phyloP scores from a whole-genome alignment of 2,113 vertebrate species.

The Pimephales promelas region DNA sequence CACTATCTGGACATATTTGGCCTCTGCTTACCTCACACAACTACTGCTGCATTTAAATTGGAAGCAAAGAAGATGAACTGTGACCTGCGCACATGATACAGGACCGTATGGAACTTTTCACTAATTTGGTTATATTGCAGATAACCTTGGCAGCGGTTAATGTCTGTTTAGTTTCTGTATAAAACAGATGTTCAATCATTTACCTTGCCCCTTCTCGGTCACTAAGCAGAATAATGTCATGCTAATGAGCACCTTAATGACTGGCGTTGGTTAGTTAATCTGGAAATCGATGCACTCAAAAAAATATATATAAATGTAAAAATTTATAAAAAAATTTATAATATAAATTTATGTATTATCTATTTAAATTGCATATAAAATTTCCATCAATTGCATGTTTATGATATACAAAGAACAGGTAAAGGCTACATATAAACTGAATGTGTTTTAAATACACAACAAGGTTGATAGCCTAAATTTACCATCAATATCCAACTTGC shows the following conservation, averaged over 20 bases:
- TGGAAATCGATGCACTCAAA: background rate
- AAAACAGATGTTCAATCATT: conserved; percentile 56
- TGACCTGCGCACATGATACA: conserved; percentile 35
- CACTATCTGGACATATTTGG: conserved; percentile 22
- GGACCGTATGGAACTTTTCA: conserved; percentile 47
- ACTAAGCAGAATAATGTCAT: conserved; percentile 46
- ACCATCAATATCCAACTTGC: background rate
- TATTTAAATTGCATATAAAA: too few relatives aligned
- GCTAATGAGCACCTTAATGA: conserved; percentile 50
- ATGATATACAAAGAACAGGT: background rate
- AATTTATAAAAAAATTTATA: too few relatives aligned
- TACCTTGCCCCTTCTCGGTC: conserved; percentile 47
- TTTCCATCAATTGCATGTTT: background rate
- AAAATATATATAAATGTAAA: too few relatives aligned
- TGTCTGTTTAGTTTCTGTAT: conserved; percentile 43
- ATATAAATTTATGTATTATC: too few relatives aligned
- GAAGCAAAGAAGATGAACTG: conserved; percentile 9
- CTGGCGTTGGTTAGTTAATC: background rate
- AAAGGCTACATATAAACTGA: background rate
- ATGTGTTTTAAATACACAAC: background rate
- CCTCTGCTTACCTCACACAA: conserved; percentile 28
- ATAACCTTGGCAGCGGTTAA: conserved; percentile 55
- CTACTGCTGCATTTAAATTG: conserved; percentile 23
- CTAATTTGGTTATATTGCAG: conserved; percentile 49
- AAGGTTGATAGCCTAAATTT: background rate